Conservation (phyloP, 2,888 invertebrate species). For the Acrobasis suavella region DNA sequence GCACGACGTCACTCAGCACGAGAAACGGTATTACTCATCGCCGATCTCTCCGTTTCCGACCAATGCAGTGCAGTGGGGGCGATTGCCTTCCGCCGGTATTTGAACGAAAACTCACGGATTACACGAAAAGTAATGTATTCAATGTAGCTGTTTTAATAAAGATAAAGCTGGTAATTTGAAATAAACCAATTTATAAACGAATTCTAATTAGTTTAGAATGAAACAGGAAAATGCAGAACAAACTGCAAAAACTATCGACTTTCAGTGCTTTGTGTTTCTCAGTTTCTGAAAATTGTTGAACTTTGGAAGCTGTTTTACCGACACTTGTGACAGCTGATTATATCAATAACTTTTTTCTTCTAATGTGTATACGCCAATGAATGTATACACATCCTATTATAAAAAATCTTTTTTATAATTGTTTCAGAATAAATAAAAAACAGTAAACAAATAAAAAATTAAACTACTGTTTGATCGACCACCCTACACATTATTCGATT, state of each 20-base stretch:
- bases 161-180: not conserved
- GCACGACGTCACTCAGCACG: constrained; percentile 74
- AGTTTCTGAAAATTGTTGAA: constrained; percentile 30
- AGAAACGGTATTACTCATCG: constrained; percentile 78
- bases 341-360: constrained; percentile 7
- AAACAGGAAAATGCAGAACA: constrained; percentile 16
- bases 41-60: constrained; percentile 47
- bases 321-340: constrained; percentile 26
- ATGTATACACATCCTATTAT: not conserved
- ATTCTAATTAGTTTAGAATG: not conserved
- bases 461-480: too few species aligned
- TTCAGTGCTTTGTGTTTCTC: constrained; percentile 22
- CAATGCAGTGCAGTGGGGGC: constrained; percentile 49
- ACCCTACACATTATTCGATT: too few species aligned
- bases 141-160: not conserved
- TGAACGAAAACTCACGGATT: constrained; percentile 26
- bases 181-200: constrained; percentile 1
- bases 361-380: not conserved
- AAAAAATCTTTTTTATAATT: not conserved
- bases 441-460: too few species aligned
- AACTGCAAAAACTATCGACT: constrained; percentile 61
- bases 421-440: too few species aligned
- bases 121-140: constrained; percentile 29
- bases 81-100: constrained; percentile 44
- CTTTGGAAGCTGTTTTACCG: constrained; percentile 56